Evolutionary conservation across 53 echinoderm and acorn worm species (phyloP), one percentile per base, ranked within the genome.

Genomic region (Holothuria leucospilota): DNA sequence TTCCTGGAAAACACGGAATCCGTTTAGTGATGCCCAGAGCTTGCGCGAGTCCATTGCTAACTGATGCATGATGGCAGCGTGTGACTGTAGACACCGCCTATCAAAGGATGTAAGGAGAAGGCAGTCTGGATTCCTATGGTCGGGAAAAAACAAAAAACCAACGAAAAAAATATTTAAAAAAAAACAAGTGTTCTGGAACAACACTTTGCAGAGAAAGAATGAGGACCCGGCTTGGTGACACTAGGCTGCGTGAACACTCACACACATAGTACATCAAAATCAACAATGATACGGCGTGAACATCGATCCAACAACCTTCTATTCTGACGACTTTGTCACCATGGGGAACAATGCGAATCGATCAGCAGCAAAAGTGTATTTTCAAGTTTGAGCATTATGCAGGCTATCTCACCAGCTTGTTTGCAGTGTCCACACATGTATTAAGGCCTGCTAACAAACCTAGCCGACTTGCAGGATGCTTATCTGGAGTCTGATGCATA

Each of bases 41-140:
- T 62, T 62, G 62, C 62, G n/a, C n/a, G 62, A 62, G 62, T n/a
- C n/a, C 62, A 62, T 62, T 62, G n/a, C 62, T 62, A n/a, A 62
- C 62, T 62, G 62, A 62, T 62, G 62, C 62, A 62, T n/a, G 62
- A 62, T 4, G n/a, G 4, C 62, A 62, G n/a, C n/a, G n/a, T 1
- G 62, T 62, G 62, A 62, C 1, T 20, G n/a, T 20, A 62, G 62
- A 62, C 62, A 62, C 20, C 1, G 62, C n/a, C n/a, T n/a, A n/a
- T n/a, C 62, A 4, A 62, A 62, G 20, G 62, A 62, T 62, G 62
- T 62, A n/a, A n/a, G n/a, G n/a, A 62, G 62, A 62, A 62, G 20
- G n/a, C 62, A 62, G 1, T 62, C 20, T 62, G 62, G 62, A 62
- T 62, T 62, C n/a, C 62, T n/a, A 62, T 62, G n/a, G 62, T 62